Evolutionary conservation across 2,888 invertebrate species (phyloP).

Genomic region (Ochropacha duplaris): DNA sequence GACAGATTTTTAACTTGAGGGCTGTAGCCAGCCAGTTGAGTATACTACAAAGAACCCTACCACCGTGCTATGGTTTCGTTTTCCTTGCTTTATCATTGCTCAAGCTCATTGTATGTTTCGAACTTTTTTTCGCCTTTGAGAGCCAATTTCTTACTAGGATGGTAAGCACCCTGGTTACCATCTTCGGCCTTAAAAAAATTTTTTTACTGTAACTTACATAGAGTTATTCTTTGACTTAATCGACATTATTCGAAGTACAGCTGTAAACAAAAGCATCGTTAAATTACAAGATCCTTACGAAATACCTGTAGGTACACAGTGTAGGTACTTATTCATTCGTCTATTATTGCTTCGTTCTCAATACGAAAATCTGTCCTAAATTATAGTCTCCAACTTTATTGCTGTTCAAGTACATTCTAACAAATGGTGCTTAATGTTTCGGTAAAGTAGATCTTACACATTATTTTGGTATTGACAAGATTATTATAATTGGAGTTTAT

Average conservation of each 20-base stretch:
- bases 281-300: background rate
- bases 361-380: slow-evolving; percentile 5
- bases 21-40: too few species aligned
- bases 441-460: slow-evolving; percentile 3
- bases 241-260: background rate
- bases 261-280: background rate
- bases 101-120: too few species aligned
- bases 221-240: background rate
- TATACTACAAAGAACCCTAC: too few species aligned
- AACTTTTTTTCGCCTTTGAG: too few species aligned
- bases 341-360: background rate
- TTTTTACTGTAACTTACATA: background rate
- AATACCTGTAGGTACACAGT: too few species aligned
- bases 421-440: slow-evolving; percentile 26
- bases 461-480: too few species aligned
- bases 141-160: too few species aligned
- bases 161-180: too few species aligned
- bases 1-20: too few species aligned
- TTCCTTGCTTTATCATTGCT: too few species aligned
- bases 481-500: background rate
- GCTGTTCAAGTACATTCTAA: slow-evolving; percentile 17
- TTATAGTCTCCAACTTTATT: slow-evolving; percentile 13
- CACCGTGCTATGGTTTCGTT: too few species aligned
- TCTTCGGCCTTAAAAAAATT: background rate
- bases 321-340: background rate